Evolutionary conservation across 2,888 invertebrate genomes (phyloP), one percentile per base, ranked within the genome.

Genomic region (Clitarchus hookeri): DNA sequence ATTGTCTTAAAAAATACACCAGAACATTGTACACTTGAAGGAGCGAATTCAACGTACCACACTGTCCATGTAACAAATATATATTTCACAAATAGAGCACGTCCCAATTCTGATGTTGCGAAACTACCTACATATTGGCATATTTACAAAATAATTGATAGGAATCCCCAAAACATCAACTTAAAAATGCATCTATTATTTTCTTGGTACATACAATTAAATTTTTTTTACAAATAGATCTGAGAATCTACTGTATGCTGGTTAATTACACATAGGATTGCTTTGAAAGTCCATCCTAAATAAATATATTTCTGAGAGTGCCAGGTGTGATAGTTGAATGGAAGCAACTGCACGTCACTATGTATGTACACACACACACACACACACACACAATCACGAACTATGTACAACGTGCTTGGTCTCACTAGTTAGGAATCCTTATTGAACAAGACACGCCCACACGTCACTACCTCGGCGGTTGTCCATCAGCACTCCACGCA

Each of bases 391-490:
- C 65, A 1, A 9, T n/a, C 65, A 65, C 65, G 65, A 65, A n/a
- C n/a, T 65, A 65, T 65, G 65, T 65, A 65, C 65, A 65, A 19
- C 16, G 19, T 23, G 48, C 48, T 48, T 16, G 11, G 48, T 48
- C 16, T 6, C 48, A 6, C 16, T 48, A 48, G 48, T 48, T 48
- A 48, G 48, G 48, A 48, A 48, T 48, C 48, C 48, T 13, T 48
- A 48, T 13, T 48, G n/a, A 65, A 19, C 23, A 23, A 65, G 13
- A 65, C 65, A n/a, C 11, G 65, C 16, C 65, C 65, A 65, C 84
- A 84, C 79, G 27, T 48, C 86, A 86, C 84, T 86, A 86, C 84
- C 86, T 84, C 79, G 86, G 53, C 27, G 84, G 84, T 44, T 86
- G 79, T 80, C 86, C 86, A 53, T 78, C 79, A 48, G 54, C 84